phyloP scores from a whole-genome alignment of 1,140 invertebrate genomes.

The Heliconius melpomene region DNA sequence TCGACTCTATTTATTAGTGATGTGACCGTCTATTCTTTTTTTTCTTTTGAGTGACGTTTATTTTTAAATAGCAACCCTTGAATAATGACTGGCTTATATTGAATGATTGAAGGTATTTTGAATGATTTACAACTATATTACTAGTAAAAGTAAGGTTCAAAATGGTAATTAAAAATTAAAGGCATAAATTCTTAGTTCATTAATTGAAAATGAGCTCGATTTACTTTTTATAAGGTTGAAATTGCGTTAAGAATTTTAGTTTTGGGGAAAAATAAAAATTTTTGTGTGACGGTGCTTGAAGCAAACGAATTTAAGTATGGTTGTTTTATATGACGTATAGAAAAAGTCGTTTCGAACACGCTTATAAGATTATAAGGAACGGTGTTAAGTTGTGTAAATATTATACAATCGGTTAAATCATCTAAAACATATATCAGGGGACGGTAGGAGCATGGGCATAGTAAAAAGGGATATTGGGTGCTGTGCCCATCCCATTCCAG shows the following conservation, averaged over 20 bases:
- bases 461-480: too few relatives aligned
- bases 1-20: neutral
- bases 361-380: neutral
- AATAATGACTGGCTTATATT: slow-evolving; percentile 38
- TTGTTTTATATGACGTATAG: slow-evolving; percentile 8
- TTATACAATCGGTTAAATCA: neutral
- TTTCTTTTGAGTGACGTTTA: slow-evolving; percentile 19
- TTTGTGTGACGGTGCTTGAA: slow-evolving; percentile 33
- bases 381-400: slow-evolving; percentile 15
- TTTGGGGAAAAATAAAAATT: slow-evolving; percentile 29
- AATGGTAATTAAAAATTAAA: neutral
- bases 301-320: slow-evolving; percentile 35
- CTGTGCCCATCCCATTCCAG: too few relatives aligned
- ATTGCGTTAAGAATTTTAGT: neutral
- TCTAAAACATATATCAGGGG: too few relatives aligned
- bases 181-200: neutral
- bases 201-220: neutral
- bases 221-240: neutral
- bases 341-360: neutral
- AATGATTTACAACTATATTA: slow-evolving; percentile 7
- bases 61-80: slow-evolving; percentile 39
- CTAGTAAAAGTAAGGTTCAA: slow-evolving; percentile 1
- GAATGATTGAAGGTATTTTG: slow-evolving; percentile 24
- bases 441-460: too few relatives aligned
- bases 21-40: neutral